Percentiles rank a stretch among this genome's conserved stretches.
Evolutionary conservation across 2,888 invertebrate species (phyloP).

Genomic region (Mythimna pallens): DNA sequence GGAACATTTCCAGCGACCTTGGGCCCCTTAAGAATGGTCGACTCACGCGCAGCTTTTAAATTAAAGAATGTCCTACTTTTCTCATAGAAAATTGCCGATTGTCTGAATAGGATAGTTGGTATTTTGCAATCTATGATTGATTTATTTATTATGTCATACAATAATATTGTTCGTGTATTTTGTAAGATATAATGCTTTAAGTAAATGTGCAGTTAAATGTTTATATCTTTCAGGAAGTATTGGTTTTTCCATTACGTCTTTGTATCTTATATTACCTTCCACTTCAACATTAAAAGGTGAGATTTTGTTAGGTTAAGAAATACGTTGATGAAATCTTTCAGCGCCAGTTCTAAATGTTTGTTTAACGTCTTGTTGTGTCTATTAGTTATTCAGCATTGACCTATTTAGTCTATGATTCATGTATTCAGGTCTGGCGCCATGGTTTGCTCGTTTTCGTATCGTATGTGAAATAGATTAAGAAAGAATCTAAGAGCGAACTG

Average conservation of each 20-base stretch:
- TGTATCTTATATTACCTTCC: not conserved
- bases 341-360: conserved; percentile 13
- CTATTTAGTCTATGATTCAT: conserved; percentile 51
- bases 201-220: conserved; percentile 34
- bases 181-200: conserved; percentile 46
- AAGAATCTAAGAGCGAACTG: not conserved
- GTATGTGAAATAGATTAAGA: conserved; percentile 40
- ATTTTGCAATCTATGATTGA: conserved; percentile 58
- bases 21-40: conserved; percentile 82
- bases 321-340: conserved; percentile 34
- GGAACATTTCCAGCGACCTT: conserved; percentile 89
- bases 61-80: conserved; percentile 85
- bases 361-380: conserved; percentile 32
- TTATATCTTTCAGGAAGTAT: conserved; percentile 33
- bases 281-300: conserved; percentile 18
- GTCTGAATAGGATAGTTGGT: conserved; percentile 55
- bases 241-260: conserved; percentile 15
- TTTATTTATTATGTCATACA: conserved; percentile 60
- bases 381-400: conserved; percentile 57
- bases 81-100: conserved; percentile 74
- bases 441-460: conserved; percentile 1
- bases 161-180: conserved; percentile 59
- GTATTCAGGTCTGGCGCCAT: conserved; percentile 31
- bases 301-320: conserved; percentile 10
- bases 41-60: conserved; percentile 80